A percentile compares a stretch with the other conserved stretches of the same genome.
These are phyloP conservation scores for Cettia cetti DNA, from an alignment of 2,113 vertebrate genomes.

Conservation along the genomic window DNA sequence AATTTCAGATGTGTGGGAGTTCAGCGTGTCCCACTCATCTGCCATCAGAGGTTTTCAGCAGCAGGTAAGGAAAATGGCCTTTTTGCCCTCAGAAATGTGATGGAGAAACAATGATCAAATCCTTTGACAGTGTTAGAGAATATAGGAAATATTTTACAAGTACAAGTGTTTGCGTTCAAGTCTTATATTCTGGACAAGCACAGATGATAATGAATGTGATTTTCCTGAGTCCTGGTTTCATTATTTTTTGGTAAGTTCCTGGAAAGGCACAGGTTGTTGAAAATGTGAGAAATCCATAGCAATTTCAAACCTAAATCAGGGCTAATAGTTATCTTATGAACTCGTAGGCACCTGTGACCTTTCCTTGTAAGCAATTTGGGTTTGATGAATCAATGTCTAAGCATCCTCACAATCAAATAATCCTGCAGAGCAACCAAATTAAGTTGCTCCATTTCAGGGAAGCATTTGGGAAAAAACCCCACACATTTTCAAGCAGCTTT, in stretches of 20 bases:
- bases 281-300: not conserved
- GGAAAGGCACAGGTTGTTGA: not conserved
- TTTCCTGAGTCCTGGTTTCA: not conserved
- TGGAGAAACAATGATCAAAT: not conserved
- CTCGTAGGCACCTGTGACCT: not conserved
- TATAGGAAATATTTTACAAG: not conserved
- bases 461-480: not conserved
- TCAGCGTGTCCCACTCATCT: not conserved
- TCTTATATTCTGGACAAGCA: not conserved
- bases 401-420: not conserved
- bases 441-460: not conserved
- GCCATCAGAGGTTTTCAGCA: not conserved
- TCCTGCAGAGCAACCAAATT: not conserved
- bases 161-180: not conserved
- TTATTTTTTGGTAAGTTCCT: not conserved
- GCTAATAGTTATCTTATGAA: not conserved
- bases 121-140: not conserved
- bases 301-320: not conserved
- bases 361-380: not conserved
- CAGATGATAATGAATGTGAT: not conserved
- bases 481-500: not conserved
- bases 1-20: not conserved
- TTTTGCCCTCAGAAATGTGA: not conserved
- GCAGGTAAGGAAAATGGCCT: not conserved
- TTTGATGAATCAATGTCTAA: not conserved